Conservation (phyloP, 2,113 vertebrate genomes). For the Elachura formosa region DNA sequence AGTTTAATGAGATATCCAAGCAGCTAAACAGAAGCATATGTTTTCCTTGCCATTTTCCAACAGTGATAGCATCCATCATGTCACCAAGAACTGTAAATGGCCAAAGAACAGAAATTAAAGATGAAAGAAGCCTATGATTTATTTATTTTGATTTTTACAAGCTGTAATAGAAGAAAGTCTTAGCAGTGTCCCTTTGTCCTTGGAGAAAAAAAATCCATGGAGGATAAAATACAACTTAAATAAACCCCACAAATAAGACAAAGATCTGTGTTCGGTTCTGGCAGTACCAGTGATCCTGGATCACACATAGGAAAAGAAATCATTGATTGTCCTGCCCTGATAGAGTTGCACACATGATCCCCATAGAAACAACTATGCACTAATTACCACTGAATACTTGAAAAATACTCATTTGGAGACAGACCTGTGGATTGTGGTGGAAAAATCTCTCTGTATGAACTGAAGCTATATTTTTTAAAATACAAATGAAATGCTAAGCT, state of each 20-base stretch:
- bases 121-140: constrained; percentile 19
- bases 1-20: constrained; percentile 16
- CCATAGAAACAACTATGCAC: not conserved
- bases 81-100: not conserved
- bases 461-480: not conserved
- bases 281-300: not conserved
- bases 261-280: not conserved
- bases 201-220: not conserved
- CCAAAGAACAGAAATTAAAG: constrained; percentile 25
- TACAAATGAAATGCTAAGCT: not conserved
- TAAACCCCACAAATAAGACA: not conserved
- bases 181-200: not conserved
- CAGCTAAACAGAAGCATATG: not conserved
- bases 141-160: constrained; percentile 24
- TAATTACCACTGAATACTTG: not conserved
- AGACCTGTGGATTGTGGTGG: not conserved
- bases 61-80: not conserved
- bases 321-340: not conserved
- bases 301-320: not conserved
- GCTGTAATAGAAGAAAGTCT: not conserved
- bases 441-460: not conserved
- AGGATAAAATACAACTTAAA: not conserved
- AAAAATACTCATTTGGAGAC: not conserved
- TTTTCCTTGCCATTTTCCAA: constrained; percentile 17
- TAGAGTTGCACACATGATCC: not conserved